phyloP scores from a whole-genome alignment of 2,797 vertebrate genomes.

The Telmatherina bonti region DNA sequence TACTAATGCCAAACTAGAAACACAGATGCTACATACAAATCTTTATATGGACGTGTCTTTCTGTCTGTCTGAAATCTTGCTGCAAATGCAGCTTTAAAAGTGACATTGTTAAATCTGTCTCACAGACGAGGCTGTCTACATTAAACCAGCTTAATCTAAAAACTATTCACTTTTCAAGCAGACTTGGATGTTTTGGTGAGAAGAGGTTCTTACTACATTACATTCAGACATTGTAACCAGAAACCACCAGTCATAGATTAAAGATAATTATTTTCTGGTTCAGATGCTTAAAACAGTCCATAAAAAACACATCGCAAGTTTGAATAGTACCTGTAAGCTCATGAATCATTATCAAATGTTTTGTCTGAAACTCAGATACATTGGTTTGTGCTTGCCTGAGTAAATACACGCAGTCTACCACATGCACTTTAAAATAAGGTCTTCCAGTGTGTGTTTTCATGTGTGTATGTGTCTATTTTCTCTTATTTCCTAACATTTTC shows the following conservation, averaged over 20 bases:
- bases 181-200: neutral
- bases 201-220: neutral
- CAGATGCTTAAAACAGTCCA: no score
- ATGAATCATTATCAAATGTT: neutral
- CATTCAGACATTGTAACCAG: neutral
- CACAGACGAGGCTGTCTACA: neutral
- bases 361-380: neutral
- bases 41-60: no score
- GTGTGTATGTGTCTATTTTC: constrained; percentile 23
- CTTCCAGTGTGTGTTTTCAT: constrained; percentile 33
- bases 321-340: neutral
- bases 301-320: no score
- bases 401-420: constrained; percentile 12
- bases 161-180: neutral
- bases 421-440: constrained; percentile 33
- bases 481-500: constrained; percentile 66
- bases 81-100: neutral
- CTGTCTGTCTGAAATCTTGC: neutral
- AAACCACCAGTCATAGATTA: neutral
- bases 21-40: constrained; percentile 26
- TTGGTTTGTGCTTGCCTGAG: constrained; percentile 40
- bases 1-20: constrained; percentile 69
- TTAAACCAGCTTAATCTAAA: neutral
- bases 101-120: neutral
- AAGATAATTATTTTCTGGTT: constrained; percentile 2